Conservation (phyloP, 1,140 invertebrate genomes). For the Tachypleus tridentatus region DNA sequence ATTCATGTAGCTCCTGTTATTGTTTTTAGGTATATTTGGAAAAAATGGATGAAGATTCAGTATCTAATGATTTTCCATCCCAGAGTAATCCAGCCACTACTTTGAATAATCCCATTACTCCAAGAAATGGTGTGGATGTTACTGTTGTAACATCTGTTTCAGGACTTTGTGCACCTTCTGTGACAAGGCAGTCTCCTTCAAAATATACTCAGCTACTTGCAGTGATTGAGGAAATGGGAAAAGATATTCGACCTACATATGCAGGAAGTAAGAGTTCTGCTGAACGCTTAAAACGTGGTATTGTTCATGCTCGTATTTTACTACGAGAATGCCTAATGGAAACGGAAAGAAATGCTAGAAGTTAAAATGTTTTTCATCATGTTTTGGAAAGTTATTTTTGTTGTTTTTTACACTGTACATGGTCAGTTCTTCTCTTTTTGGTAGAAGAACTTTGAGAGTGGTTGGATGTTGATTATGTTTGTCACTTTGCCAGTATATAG, state of each 20-base stretch:
- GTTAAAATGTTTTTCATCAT: too few relatives aligned
- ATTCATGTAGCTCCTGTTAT: too few relatives aligned
- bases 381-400: too few relatives aligned
- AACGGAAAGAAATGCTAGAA: constrained; percentile 52
- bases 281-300: constrained; percentile 86
- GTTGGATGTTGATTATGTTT: too few relatives aligned
- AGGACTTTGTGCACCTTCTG: constrained; percentile 10
- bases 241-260: constrained; percentile 90
- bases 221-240: constrained; percentile 93
- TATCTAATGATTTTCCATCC: constrained; percentile 12
- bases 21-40: too few relatives aligned
- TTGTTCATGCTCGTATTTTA: constrained; percentile 84
- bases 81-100: constrained; percentile 17
- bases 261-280: constrained; percentile 83
- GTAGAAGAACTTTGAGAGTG: too few relatives aligned
- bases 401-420: too few relatives aligned
- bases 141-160: constrained; percentile 10
- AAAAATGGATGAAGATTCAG: constrained; percentile 11
- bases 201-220: constrained; percentile 88
- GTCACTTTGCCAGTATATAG: too few relatives aligned
- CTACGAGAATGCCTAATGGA: constrained; percentile 91
- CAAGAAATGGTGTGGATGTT: too few relatives aligned
- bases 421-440: too few relatives aligned
- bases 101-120: too few relatives aligned
- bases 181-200: constrained; percentile 23